phyloP scores from a whole-genome alignment of 2,888 invertebrate species.

The Tachina lurida region DNA sequence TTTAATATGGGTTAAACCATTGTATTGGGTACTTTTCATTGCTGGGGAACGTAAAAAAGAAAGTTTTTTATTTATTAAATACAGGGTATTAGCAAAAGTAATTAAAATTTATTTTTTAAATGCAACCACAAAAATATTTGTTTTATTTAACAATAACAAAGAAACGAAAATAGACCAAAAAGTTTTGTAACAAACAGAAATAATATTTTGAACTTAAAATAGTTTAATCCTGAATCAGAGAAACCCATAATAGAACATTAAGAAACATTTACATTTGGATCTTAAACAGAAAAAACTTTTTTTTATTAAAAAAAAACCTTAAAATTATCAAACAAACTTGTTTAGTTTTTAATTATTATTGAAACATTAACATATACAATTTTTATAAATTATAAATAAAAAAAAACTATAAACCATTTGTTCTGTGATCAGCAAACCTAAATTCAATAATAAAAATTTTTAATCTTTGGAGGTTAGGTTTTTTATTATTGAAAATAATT shows the following conservation, averaged over 20 bases:
- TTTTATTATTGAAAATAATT: conserved; percentile 63
- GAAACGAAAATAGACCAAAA: conserved; percentile 32
- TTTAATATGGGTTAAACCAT: no score
- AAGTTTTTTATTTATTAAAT: conserved; percentile 21
- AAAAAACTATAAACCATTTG: conserved; percentile 68
- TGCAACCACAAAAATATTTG: conserved; percentile 16
- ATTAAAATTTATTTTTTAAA: conserved; percentile 24
- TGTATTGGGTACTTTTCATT: neutral
- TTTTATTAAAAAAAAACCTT: neutral
- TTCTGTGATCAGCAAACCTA: conserved; percentile 70
- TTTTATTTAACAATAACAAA: conserved; percentile 1
- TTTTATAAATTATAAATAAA: conserved; percentile 43
- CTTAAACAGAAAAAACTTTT: neutral
- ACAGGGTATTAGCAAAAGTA: conserved; percentile 63
- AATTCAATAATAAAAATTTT: conserved; percentile 56
- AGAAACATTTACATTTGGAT: neutral
- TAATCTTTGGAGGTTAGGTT: conserved; percentile 25
- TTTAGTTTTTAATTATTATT: conserved; percentile 35
- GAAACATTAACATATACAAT: conserved; percentile 63
- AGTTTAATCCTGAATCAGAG: neutral
- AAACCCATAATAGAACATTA: neutral
- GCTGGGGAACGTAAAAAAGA: conserved; percentile 20
- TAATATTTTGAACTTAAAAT: neutral
- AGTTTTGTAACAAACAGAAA: conserved; percentile 28
- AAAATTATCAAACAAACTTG: conserved; percentile 17